Evolutionary conservation across 2,888 invertebrate genomes (phyloP).

Genomic region (Marronus borbonicus): DNA sequence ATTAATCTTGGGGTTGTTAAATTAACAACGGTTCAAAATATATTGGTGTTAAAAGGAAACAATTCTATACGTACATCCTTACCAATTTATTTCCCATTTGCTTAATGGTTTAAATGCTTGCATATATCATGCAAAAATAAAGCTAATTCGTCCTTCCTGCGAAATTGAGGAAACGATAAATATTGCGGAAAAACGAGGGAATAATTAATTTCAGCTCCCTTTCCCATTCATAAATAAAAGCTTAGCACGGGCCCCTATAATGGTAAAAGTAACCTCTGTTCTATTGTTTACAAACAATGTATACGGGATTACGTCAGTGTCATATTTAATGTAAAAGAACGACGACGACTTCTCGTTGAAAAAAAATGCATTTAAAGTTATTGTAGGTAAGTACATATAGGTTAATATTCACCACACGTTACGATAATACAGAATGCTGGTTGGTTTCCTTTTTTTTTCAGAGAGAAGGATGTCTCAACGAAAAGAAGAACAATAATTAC

Average conservation of each 20-base stretch:
- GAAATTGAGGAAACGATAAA: background rate
- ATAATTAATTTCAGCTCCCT: conserved; percentile 21
- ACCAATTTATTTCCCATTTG: too few relatives aligned
- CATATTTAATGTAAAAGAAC: conserved; percentile 26
- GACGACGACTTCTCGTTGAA: background rate
- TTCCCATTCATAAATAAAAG: conserved; percentile 10
- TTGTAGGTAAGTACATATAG: background rate
- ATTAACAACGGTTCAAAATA: too few relatives aligned
- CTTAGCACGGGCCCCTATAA: too few relatives aligned
- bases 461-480: background rate
- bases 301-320: background rate
- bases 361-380: background rate
- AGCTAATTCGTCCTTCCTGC: background rate
- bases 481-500: conserved; percentile 19
- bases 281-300: conserved; percentile 28
- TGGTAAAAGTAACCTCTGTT: background rate
- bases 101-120: too few relatives aligned
- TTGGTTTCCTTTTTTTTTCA: conserved; percentile 16
- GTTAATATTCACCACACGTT: conserved; percentile 35
- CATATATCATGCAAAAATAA: conserved; percentile 4
- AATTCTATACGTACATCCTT: too few relatives aligned
- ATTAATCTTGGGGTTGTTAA: too few relatives aligned
- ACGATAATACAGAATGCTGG: conserved; percentile 8
- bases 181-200: conserved; percentile 1
- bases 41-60: too few relatives aligned